Evolutionary conservation across 2,797 vertebrate genomes (phyloP), one percentile per base, ranked within the genome.

Genomic region (Hypotaenidia philippensis): DNA sequence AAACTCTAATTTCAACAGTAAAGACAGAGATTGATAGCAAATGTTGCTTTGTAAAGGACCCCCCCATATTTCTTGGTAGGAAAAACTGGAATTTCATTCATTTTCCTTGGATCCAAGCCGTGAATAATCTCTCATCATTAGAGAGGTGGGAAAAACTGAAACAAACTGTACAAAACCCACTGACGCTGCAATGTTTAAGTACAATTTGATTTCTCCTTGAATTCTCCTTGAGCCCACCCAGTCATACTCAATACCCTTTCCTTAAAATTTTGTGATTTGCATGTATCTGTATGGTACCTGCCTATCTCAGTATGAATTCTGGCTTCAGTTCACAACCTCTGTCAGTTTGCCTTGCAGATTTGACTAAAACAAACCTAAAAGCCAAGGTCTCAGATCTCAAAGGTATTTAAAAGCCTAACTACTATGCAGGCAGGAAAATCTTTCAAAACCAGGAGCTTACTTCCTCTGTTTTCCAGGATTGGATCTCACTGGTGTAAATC

Each of bases 1-100:
- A 89, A 83, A 66, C 45, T 50, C 22, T 83, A 41, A 87, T 57
- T 90, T 81, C 61, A 91, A 55, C 7, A 86, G 41, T 41, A 72
- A 86, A 83, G 82, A 34, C 66, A 74, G 6, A 81, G 82, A 75
- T 14, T 16, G 40, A 57, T 31, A 74, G 41, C 38, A 83, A 89
- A 84, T 18, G 4, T 3, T 57, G 23, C 55, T 89, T 75, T 69
- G 12, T 53, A 91, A 85, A 50, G 20, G 6, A 68, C 12, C 7
- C 11, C 8, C 8, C 2, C 44, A 13, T 22, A 57, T 40, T 83
- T 80, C 57, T 74, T 68, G 18, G 76, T 65, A 41, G 32, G 32
- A n/a, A 29, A 89, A 92, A 71, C 11, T 68, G n/a, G 9, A 77
- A 83, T 77, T 45, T 83, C 10, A 66, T 74, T 74, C 1, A 6